A percentile compares a stretch with the other conserved stretches of the same genome.
phyloP scores from a whole-genome alignment of 37 sponge, comb jelly and placozoan species.

The Eunapius fragilis region DNA sequence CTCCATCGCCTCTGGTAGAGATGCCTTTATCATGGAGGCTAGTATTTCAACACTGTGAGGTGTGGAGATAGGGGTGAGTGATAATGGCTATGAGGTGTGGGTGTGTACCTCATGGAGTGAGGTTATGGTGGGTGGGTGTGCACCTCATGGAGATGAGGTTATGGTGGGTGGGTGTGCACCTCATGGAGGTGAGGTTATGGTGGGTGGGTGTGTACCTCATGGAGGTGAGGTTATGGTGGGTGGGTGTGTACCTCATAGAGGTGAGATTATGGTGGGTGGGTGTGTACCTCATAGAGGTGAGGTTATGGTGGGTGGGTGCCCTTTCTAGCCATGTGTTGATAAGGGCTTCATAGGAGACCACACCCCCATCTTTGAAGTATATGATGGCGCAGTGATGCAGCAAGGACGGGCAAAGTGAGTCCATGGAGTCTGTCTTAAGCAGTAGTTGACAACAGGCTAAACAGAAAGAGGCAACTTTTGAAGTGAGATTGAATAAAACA shows the following conservation, averaged over 20 bases:
- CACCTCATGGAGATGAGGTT: not conserved
- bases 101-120: not conserved
- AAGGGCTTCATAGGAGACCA: slow-evolving; percentile 35
- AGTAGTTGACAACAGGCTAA: slow-evolving; percentile 47
- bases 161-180: slow-evolving; percentile 27
- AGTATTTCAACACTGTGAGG: slow-evolving; percentile 33
- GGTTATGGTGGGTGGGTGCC: slow-evolving; percentile 65
- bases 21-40: slow-evolving; percentile 34
- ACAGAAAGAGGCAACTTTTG: not conserved
- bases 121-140: not conserved
- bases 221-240: not conserved
- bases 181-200: slow-evolving; percentile 1
- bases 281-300: slow-evolving; percentile 58
- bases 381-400: slow-evolving; percentile 23
- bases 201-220: not conserved
- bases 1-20: slow-evolving; percentile 44
- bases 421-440: slow-evolving; percentile 41
- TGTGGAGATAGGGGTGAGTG: not conserved
- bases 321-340: slow-evolving; percentile 73
- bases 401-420: slow-evolving; percentile 27
- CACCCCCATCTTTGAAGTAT: slow-evolving; percentile 12
- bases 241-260: not conserved
- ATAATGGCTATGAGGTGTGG: not conserved
- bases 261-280: not conserved
- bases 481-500: no score